A percentile compares a stretch with the other conserved stretches of the same genome.
Evolutionary conservation across 2,888 invertebrate species (phyloP).

Genomic region (Sinodicranocentrus sp.): DNA sequence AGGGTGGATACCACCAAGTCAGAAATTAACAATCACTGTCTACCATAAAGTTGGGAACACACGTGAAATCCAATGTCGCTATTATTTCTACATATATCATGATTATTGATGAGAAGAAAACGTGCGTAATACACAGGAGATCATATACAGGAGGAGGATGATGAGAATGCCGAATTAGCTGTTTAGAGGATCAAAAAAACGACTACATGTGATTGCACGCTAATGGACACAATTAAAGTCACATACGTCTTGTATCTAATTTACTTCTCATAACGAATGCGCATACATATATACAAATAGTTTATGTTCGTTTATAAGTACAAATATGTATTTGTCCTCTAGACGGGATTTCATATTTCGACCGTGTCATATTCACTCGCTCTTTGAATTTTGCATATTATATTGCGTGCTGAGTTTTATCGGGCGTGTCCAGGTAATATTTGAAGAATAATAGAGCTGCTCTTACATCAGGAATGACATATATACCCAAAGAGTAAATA

Average conservation of each 20-base stretch:
- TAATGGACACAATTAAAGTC: slow-evolving; percentile 60
- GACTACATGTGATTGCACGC: slow-evolving; percentile 22
- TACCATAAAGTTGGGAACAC: slow-evolving; percentile 33
- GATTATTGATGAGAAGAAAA: slow-evolving; percentile 16
- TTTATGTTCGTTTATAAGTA: background rate
- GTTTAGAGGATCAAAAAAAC: background rate
- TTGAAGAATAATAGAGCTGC: slow-evolving; percentile 44
- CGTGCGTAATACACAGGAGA: background rate
- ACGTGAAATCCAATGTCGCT: slow-evolving; percentile 29
- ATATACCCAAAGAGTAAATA: slow-evolving; percentile 48
- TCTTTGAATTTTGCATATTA: slow-evolving; percentile 31
- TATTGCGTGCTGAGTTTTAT: slow-evolving; percentile 68
- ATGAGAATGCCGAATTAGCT: slow-evolving; percentile 9
- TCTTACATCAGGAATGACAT: slow-evolving; percentile 54
- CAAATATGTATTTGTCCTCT: too few species aligned
- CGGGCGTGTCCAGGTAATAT: slow-evolving; percentile 74
- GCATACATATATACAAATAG: background rate
- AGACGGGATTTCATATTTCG: slow-evolving; percentile 27
- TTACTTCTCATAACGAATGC: slow-evolving; percentile 12
- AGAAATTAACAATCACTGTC: slow-evolving; percentile 49
- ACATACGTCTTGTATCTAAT: slow-evolving; percentile 46
- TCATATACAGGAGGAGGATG: background rate
- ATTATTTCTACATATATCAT: slow-evolving; percentile 27
- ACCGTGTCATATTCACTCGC: slow-evolving; percentile 13
- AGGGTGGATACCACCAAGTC: slow-evolving; percentile 52